phyloP scores from a whole-genome alignment of 2,888 invertebrate genomes.

The Byasa hedistus region DNA sequence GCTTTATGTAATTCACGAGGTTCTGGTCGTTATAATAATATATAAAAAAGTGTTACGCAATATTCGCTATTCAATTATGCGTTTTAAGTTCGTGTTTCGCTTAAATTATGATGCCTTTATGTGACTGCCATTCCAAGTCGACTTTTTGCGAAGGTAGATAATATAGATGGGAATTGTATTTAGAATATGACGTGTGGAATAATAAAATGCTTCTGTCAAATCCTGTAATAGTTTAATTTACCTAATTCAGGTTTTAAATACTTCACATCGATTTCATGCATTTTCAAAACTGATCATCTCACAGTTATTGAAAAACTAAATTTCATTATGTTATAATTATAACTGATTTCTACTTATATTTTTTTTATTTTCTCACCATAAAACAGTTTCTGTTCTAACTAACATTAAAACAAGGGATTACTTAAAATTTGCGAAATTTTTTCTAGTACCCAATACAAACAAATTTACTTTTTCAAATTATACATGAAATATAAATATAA shows the following conservation, averaged over 20 bases:
- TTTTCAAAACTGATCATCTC: background rate
- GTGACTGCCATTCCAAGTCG: background rate
- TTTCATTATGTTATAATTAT: too few species aligned
- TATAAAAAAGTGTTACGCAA: background rate
- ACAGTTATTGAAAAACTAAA: too few species aligned
- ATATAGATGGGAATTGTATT: constrained; percentile 22
- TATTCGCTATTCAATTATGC: background rate
- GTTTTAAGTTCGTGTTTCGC: background rate
- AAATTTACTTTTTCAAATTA: too few species aligned
- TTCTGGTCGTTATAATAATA: background rate
- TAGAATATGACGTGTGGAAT: constrained; percentile 2
- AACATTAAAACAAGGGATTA: too few species aligned
- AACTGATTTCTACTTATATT: too few species aligned
- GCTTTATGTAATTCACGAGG: background rate
- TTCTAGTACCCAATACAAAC: too few species aligned
- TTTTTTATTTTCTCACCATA: too few species aligned
- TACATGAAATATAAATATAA: too few species aligned
- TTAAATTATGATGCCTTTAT: background rate
- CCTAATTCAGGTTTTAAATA: background rate
- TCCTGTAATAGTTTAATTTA: constrained; percentile 23
- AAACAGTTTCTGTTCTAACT: too few species aligned
- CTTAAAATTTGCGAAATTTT: too few species aligned
- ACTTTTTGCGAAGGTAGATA: constrained; percentile 4
- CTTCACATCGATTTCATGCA: background rate
- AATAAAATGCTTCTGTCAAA: constrained; percentile 30